Conservation (phyloP, 2,888 invertebrate species). For the Melinaea marsaeus region DNA sequence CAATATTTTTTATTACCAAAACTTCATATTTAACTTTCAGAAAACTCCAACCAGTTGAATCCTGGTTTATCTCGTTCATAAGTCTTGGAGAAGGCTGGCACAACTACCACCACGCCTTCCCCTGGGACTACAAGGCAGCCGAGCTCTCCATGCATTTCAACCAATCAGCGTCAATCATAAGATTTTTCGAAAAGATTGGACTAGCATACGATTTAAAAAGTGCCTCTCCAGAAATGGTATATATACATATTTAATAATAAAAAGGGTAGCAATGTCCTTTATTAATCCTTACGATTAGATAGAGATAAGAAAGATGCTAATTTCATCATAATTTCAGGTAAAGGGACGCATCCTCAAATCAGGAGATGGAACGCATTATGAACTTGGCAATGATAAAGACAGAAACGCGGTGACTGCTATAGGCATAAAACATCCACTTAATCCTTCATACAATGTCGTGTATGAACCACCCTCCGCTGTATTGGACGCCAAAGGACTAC, state of each 20-base stretch:
- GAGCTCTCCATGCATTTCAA: conserved; percentile 84
- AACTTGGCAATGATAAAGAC: conserved; percentile 63
- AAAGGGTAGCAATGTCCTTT: too few relatives aligned
- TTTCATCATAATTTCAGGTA: conserved; percentile 51
- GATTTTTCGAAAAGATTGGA: conserved; percentile 78
- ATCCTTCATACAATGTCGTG: conserved; percentile 57
- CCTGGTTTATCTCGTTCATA: conserved; percentile 82
- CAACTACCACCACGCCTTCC: conserved; percentile 95
- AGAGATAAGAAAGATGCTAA: neutral
- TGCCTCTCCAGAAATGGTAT: conserved; percentile 61
- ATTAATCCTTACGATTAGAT: too few relatives aligned
- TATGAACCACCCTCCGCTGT: conserved; percentile 47
- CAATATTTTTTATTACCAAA: too few relatives aligned
- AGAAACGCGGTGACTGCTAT: conserved; percentile 49
- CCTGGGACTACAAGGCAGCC: conserved; percentile 95
- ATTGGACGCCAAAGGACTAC: conserved; percentile 54
- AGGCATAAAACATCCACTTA: conserved; percentile 61
- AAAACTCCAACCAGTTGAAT: conserved; percentile 87
- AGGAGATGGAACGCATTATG: conserved; percentile 81
- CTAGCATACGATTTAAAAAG: conserved; percentile 80
- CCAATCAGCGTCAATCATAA: conserved; percentile 80
- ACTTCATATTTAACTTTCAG: conserved; percentile 54
- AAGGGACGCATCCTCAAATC: conserved; percentile 77
- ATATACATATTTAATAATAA: conserved; percentile 5
- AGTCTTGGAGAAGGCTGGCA: conserved; percentile 93